Conservation (phyloP, 2,797 vertebrate species). For the Tangara arthus region DNA sequence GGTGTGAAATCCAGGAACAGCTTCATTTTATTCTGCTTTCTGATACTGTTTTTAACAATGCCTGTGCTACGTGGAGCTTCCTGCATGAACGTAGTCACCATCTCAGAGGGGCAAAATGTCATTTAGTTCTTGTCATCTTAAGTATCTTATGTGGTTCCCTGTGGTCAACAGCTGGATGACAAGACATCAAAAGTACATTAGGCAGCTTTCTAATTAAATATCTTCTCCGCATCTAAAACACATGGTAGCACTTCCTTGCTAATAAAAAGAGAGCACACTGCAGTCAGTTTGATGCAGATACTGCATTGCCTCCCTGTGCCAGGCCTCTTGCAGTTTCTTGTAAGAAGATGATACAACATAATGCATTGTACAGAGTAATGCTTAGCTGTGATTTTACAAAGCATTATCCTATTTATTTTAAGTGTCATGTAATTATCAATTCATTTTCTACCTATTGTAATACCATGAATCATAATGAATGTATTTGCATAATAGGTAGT, state of each 20-base stretch:
- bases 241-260: background rate
- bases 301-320: background rate
- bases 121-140: background rate
- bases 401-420: conserved; percentile 74
- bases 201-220: conserved; percentile 23
- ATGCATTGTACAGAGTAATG: background rate
- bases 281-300: background rate
- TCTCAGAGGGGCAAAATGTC: background rate
- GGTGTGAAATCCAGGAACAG: background rate
- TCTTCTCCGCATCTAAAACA: background rate
- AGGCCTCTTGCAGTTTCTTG: background rate
- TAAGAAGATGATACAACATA: background rate
- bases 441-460: conserved; percentile 74
- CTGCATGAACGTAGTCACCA: background rate
- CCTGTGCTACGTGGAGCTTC: background rate
- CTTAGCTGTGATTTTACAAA: conserved; percentile 61
- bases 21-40: background rate
- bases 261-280: background rate
- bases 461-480: conserved; percentile 74
- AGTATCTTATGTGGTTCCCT: background rate
- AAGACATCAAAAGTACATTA: background rate
- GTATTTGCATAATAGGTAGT: conserved; percentile 75
- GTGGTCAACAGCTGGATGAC: conserved; percentile 11
- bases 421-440: conserved; percentile 76
- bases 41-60: background rate